phyloP scores from a whole-genome alignment of 2,888 invertebrate species.

The Marronus borbonicus region DNA sequence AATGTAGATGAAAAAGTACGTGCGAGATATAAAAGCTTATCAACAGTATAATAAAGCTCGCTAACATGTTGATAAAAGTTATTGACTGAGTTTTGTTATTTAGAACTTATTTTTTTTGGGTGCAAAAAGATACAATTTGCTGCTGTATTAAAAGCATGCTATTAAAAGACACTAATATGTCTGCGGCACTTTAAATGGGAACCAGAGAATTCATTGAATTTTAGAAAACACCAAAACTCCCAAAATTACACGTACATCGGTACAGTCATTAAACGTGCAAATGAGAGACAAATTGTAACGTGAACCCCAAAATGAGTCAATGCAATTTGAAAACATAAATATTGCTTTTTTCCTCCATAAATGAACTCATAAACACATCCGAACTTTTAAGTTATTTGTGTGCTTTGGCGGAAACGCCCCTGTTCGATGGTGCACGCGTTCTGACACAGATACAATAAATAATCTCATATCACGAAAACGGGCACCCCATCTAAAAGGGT shows the following conservation, averaged over 20 bases:
- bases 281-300: constrained; percentile 23
- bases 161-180: too few species aligned
- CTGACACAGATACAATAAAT: constrained; percentile 34
- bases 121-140: too few species aligned
- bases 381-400: constrained; percentile 25
- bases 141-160: too few species aligned
- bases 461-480: constrained; percentile 31
- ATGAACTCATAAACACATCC: constrained; percentile 40
- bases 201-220: not conserved
- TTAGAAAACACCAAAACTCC: not conserved
- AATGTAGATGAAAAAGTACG: too few species aligned
- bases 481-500: not conserved
- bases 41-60: too few species aligned
- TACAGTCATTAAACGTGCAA: constrained; percentile 14
- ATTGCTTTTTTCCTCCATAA: constrained; percentile 12
- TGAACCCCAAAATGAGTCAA: constrained; percentile 1
- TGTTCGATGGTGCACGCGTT: constrained; percentile 22
- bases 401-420: constrained; percentile 7
- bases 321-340: constrained; percentile 36
- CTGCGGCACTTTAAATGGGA: too few species aligned
- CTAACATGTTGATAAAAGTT: too few species aligned
- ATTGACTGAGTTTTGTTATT: too few species aligned
- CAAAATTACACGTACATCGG: not conserved
- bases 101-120: too few species aligned
- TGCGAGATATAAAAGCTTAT: too few species aligned